Conservation (phyloP, 2,113 vertebrate species). For the Entomyzon cyanotis region DNA sequence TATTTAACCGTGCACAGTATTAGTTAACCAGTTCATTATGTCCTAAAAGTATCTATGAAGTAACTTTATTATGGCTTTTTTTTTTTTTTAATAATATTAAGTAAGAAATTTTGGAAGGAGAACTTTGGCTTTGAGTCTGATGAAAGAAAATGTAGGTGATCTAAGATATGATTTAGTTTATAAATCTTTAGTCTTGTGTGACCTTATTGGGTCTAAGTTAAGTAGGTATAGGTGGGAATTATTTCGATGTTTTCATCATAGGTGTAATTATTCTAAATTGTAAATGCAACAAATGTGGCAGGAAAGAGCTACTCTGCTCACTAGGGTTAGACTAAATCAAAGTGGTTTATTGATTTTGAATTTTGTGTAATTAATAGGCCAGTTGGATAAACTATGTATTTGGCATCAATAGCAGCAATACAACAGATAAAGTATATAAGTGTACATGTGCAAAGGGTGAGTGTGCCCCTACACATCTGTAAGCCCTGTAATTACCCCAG, state of each 20-base stretch:
- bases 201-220: background rate
- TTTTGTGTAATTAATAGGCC: background rate
- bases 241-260: background rate
- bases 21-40: background rate
- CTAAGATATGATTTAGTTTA: background rate
- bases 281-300: background rate
- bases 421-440: background rate
- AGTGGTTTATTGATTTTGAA: background rate
- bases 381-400: background rate
- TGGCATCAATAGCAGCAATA: background rate
- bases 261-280: background rate
- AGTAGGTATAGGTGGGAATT: background rate
- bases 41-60: background rate
- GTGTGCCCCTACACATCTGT: background rate
- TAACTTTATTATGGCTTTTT: background rate
- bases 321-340: background rate
- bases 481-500: background rate
- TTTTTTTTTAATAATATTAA: background rate
- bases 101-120: background rate
- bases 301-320: background rate
- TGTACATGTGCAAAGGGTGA: background rate
- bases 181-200: background rate
- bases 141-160: background rate
- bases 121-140: background rate
- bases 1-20: background rate